These are phyloP conservation scores for Maniola hyperantus DNA, from an alignment of 2,888 invertebrate genomes.

Conservation along the genomic window DNA sequence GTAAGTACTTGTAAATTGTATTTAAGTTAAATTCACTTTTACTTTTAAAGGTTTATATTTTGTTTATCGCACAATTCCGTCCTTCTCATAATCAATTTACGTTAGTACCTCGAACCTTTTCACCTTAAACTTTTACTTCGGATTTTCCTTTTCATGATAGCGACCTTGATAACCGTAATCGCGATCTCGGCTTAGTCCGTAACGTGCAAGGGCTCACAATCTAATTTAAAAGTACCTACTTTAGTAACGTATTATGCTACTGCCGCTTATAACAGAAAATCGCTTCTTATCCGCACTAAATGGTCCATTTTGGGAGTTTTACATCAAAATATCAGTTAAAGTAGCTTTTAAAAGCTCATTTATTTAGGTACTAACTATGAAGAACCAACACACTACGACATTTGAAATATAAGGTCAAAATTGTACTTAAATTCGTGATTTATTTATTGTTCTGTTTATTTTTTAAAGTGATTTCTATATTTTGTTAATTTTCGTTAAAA, in stretches of 20 bases:
- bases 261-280: background rate
- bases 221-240: constrained; percentile 9
- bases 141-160: constrained; percentile 17
- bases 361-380: background rate
- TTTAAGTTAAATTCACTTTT: background rate
- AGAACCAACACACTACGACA: too few relatives aligned
- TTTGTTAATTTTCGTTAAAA: too few relatives aligned
- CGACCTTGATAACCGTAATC: constrained; percentile 14
- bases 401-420: too few relatives aligned
- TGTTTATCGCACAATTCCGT: constrained; percentile 6
- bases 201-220: constrained; percentile 9
- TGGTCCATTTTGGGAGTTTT: background rate
- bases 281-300: background rate
- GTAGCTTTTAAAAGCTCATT: background rate
- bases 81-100: constrained; percentile 21
- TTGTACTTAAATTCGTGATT: too few relatives aligned
- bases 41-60: constrained; percentile 15
- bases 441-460: too few relatives aligned
- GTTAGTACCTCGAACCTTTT: constrained; percentile 13
- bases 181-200: background rate
- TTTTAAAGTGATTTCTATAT: too few relatives aligned
- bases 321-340: background rate
- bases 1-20: background rate
- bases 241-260: background rate
- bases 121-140: constrained; percentile 25